Evolutionary conservation across 2,888 invertebrate species (phyloP), one percentile per base, ranked within the genome.

Genomic region (Scaeva pyrastri): DNA sequence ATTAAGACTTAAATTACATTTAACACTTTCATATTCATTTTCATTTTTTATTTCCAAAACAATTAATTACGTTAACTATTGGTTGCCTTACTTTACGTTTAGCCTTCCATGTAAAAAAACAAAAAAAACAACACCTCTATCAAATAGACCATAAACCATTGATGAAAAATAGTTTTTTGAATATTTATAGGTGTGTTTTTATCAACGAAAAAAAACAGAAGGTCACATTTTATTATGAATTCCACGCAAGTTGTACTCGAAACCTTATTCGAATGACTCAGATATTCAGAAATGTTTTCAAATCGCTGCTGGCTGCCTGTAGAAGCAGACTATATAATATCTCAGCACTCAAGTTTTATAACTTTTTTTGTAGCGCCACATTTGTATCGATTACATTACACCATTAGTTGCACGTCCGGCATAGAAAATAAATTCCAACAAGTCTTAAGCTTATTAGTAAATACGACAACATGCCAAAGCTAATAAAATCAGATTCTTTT

Each of bases 351-450:
- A 58, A 70, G 21, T n/a, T n/a, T n/a, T n/a, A n/a, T n/a, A n/a
- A n/a, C 21, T 21, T 16, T 21, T 50, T 16, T 43, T 48, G 19
- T 39, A 64, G 62, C 71, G 71, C 55, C 64, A 56, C 36, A 64
- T 45, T 56, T 55, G 62, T 72, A 62, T 70, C 70, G 36, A 50
- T 71, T 78, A 64, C 62, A 45, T 64, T 72, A 55, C 55, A 71
- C 43, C 36, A 68, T 39, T 52, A 14, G 45, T 43, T 36, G 45
- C 74, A 80, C 74, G 80, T 80, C 80, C 80, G 70, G 68, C 62
- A 75, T 36, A 80, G 55, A 70, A 80, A 70, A 39, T 12, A 36
- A 48, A 66, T 43, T 66, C 72, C 79, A 60, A 70, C 43, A 43
- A 41, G 62, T 58, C 50, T 68, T 7, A n/a, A 8, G 7, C 66